Conservation (phyloP, 2,888 invertebrate species). For the Eilema caniola region DNA sequence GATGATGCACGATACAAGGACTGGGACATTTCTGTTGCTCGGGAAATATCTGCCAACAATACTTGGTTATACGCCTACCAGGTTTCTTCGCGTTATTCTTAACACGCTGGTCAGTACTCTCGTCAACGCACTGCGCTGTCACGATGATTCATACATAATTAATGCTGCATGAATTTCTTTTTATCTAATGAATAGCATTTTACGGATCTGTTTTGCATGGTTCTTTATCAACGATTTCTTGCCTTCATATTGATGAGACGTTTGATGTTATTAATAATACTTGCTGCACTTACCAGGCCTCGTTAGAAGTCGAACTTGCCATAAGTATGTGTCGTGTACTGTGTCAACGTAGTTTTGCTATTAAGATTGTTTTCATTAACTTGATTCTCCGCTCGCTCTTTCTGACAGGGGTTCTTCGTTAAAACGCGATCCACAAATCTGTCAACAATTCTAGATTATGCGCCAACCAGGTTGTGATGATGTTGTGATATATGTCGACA, state of each 20-base stretch:
- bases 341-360: too few species aligned
- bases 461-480: neutral
- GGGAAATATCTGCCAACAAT: slow-evolving; percentile 34
- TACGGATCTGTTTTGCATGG: neutral
- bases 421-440: neutral
- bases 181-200: too few species aligned
- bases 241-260: neutral
- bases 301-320: too few species aligned
- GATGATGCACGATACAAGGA: too few species aligned
- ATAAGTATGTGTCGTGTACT: neutral
- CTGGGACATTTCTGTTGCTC: neutral
- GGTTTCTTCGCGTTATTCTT: neutral
- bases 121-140: neutral
- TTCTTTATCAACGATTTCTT: neutral
- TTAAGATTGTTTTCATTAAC: neutral
- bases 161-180: too few species aligned
- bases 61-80: slow-evolving; percentile 21
- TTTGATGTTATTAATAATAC: neutral
- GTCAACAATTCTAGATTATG: slow-evolving; percentile 16
- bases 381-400: neutral
- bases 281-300: neutral
- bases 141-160: too few species aligned
- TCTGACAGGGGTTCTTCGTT: neutral
- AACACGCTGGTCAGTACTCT: neutral
- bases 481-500: neutral